Evolutionary conservation across 2,888 invertebrate species (phyloP).

Genomic region (Oscheius sp.): DNA sequence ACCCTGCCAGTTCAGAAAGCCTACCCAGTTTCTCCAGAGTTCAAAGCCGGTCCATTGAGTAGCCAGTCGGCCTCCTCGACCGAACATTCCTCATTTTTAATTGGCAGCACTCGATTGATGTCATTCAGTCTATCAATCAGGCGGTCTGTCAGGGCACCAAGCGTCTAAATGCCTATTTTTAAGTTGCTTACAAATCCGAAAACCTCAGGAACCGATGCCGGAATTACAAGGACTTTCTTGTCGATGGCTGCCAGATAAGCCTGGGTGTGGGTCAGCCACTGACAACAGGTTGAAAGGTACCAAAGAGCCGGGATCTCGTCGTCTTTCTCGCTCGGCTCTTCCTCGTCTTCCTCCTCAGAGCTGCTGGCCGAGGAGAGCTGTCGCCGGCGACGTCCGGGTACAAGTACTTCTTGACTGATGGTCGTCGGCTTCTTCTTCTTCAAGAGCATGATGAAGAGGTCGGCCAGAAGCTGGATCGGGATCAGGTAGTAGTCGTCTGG

Average conservation of each 20-base stretch:
- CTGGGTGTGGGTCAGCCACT: constrained; percentile 21
- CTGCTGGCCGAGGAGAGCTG: constrained; percentile 11
- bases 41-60: constrained; percentile 28
- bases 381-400: constrained; percentile 11
- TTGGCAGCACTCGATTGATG: neutral
- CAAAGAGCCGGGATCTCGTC: constrained; percentile 8
- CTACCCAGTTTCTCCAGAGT: neutral
- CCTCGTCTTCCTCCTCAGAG: constrained; percentile 7
- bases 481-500: constrained; percentile 28
- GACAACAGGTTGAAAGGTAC: constrained; percentile 21
- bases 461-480: constrained; percentile 5
- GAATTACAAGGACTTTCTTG: constrained; percentile 12
- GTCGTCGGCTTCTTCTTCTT: neutral
- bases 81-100: constrained; percentile 22
- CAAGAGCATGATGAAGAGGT: constrained; percentile 17
- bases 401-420: constrained; percentile 11
- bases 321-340: neutral
- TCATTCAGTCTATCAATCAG: constrained; percentile 33
- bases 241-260: constrained; percentile 6
- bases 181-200: neutral
- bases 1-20: neutral
- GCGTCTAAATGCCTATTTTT: constrained; percentile 3
- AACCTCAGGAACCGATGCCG: constrained; percentile 26
- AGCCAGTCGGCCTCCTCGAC: constrained; percentile 33
- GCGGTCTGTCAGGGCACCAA: constrained; percentile 6